phyloP scores from a whole-genome alignment of 2,888 invertebrate genomes.

The Polydesmus complanatus region DNA sequence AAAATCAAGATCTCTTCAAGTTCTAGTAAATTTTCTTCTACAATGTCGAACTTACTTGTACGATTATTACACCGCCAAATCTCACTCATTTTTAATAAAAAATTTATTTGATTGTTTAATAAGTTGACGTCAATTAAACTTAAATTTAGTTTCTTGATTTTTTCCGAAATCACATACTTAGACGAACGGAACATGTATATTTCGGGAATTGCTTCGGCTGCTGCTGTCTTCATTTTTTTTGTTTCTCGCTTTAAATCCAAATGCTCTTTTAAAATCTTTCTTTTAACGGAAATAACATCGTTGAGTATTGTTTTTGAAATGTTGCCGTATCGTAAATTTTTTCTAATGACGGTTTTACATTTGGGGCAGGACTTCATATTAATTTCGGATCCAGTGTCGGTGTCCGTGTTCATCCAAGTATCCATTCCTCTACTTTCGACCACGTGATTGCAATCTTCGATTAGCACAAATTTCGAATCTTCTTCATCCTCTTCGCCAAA shows the following conservation, averaged over 20 bases:
- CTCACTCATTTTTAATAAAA: neutral
- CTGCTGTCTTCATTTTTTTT: neutral
- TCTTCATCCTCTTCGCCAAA: slow-evolving; percentile 41
- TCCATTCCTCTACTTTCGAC: slow-evolving; percentile 27
- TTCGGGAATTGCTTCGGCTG: neutral
- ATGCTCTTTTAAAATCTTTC: slow-evolving; percentile 23
- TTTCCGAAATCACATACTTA: neutral
- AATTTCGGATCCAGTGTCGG: slow-evolving; percentile 23
- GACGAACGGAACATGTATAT: neutral
- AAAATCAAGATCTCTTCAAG: neutral
- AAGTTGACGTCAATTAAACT: neutral
- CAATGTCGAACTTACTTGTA: neutral
- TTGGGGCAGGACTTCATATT: slow-evolving; percentile 39
- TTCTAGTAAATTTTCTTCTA: neutral
- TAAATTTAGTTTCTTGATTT: neutral
- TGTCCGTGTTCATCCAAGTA: slow-evolving; percentile 6
- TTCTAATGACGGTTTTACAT: slow-evolving; percentile 45
- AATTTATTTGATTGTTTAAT: neutral
- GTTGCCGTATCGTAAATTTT: slow-evolving; percentile 43
- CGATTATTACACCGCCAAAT: neutral
- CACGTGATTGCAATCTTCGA: slow-evolving; percentile 29
- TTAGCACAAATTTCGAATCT: slow-evolving; percentile 32
- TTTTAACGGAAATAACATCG: slow-evolving; percentile 31
- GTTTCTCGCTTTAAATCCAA: neutral
- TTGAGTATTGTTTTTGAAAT: slow-evolving; percentile 33